Evolutionary conservation across 2,797 vertebrate genomes (phyloP).

Genomic region (Acrossocheilus fasciatus): DNA sequence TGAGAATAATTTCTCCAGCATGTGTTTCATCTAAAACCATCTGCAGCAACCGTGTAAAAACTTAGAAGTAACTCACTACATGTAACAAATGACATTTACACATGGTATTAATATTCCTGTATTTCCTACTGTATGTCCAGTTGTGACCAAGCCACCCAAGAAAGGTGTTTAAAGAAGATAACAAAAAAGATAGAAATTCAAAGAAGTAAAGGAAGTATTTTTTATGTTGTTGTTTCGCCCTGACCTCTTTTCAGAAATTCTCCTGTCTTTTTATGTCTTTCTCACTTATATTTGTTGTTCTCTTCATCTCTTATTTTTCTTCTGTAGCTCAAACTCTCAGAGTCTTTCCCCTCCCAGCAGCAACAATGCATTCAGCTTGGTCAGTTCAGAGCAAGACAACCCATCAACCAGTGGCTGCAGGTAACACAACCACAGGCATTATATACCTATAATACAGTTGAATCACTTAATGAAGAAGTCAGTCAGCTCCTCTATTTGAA

Average conservation of each 20-base stretch:
- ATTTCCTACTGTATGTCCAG: no score
- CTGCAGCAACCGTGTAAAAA: no score
- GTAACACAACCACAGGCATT: slow-evolving; percentile 66
- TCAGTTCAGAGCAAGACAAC: slow-evolving; percentile 88
- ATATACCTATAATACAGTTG: neutral
- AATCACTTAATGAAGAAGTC: neutral
- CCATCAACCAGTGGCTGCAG: slow-evolving; percentile 91
- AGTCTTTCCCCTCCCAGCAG: slow-evolving; percentile 81
- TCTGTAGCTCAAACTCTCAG: slow-evolving; percentile 79
- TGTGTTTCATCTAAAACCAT: no score
- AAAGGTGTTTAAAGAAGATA: neutral
- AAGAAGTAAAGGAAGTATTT: neutral
- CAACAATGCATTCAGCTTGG: slow-evolving; percentile 87
- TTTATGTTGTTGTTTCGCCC: neutral
- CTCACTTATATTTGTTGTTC: neutral
- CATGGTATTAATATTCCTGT: no score
- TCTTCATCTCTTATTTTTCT: slow-evolving; percentile 13
- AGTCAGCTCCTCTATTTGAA: neutral
- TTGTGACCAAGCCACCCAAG: no score
- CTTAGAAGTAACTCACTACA: no score
- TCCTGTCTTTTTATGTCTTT: neutral
- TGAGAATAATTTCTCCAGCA: no score
- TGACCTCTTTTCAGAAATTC: slow-evolving; percentile 4
- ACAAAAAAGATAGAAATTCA: no score
- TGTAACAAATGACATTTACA: no score